Evolutionary conservation across 2,888 invertebrate genomes (phyloP).

Genomic region (Tupiocoris notatus): DNA sequence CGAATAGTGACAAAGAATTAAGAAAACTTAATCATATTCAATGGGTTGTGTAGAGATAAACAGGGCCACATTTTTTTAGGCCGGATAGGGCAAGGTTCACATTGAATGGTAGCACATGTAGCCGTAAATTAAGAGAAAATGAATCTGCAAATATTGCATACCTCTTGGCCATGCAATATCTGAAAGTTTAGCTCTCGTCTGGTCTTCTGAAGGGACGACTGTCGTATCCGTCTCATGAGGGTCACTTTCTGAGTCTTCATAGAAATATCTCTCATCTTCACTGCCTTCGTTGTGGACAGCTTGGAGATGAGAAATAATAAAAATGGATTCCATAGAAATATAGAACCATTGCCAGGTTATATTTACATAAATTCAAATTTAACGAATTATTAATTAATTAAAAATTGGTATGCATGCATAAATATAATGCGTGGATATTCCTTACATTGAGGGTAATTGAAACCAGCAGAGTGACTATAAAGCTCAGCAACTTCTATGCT

Average conservation of each 20-base stretch:
- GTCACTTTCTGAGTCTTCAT: constrained; percentile 33
- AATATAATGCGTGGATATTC: no score
- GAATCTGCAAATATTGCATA: neutral
- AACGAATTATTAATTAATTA: neutral
- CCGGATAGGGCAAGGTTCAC: no score
- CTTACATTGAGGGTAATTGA: constrained; percentile 40
- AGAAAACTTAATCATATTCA: no score
- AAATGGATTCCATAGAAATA: neutral
- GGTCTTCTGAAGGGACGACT: constrained; percentile 42
- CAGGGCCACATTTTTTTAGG: no score
- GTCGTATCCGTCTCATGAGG: constrained; percentile 45
- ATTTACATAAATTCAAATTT: neutral
- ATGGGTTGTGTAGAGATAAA: no score
- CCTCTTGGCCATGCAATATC: constrained; percentile 43
- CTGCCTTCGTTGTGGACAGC: constrained; percentile 33
- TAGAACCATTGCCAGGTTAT: no score
- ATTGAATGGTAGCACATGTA: neutral
- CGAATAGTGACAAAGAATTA: no score
- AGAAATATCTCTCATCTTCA: constrained; percentile 18
- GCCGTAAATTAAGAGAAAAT: neutral
- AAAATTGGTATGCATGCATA: neutral
- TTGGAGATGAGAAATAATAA: constrained; percentile 44
- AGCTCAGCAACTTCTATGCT: constrained; percentile 49
- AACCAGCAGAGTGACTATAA: constrained; percentile 44
- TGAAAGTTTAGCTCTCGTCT: constrained; percentile 42